These are phyloP conservation scores for Crypturellus tataupa DNA, from an alignment of 2,797 vertebrate genomes.

Conservation along the genomic window DNA sequence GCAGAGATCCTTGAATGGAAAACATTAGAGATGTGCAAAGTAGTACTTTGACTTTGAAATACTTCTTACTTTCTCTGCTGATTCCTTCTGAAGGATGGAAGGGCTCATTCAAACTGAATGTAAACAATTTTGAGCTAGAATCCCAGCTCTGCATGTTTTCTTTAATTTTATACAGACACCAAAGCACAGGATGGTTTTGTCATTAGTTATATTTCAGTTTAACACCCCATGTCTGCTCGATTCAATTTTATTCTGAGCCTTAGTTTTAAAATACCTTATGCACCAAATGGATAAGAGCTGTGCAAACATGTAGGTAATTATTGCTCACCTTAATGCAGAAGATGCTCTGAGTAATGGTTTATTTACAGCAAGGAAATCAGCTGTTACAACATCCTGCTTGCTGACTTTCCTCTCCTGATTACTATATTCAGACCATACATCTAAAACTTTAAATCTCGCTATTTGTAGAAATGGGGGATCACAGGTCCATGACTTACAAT, in stretches of 20 bases:
- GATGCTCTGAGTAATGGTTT: neutral
- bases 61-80: neutral
- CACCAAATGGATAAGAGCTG: neutral
- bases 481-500: neutral
- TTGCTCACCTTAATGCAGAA: neutral
- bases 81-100: neutral
- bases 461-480: neutral
- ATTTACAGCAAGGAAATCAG: neutral
- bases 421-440: neutral
- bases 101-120: neutral
- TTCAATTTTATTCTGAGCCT: neutral
- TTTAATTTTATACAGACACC: neutral
- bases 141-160: neutral
- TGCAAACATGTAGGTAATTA: neutral
- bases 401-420: neutral
- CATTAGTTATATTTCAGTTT: neutral
- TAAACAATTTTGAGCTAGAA: neutral
- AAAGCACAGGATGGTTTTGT: neutral
- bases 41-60: conserved; percentile 48
- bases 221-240: neutral
- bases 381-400: neutral
- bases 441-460: neutral
- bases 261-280: neutral
- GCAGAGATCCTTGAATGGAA: conserved; percentile 21
- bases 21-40: conserved; percentile 50